Evolutionary conservation across 2,113 vertebrate species (phyloP).

Genomic region (Poecile atricapillus): DNA sequence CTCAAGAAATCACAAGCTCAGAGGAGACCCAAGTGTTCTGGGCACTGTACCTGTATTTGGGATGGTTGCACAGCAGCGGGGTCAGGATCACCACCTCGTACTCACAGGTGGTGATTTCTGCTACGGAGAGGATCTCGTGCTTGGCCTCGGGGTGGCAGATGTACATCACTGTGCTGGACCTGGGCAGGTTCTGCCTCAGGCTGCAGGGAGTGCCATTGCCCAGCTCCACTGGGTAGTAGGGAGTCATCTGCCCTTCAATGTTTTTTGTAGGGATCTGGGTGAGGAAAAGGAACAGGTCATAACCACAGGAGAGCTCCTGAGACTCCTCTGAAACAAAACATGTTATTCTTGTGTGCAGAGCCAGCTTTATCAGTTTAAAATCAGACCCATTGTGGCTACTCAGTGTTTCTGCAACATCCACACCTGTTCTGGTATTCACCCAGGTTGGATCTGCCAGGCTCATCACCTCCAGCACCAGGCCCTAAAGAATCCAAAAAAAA

Average conservation of each 20-base stretch:
- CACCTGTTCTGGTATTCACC: neutral
- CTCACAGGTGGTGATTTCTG: constrained; percentile 95
- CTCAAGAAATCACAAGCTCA: neutral
- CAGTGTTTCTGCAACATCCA: neutral
- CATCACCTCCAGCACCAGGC: neutral
- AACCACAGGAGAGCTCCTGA: neutral
- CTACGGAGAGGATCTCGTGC: constrained; percentile 94
- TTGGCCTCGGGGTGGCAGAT: constrained; percentile 97
- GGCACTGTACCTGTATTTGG: constrained; percentile 87
- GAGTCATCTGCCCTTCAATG: constrained; percentile 96
- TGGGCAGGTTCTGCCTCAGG: constrained; percentile 86
- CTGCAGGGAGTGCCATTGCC: constrained; percentile 92
- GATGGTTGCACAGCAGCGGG: constrained; percentile 91
- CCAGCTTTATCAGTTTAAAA: neutral
- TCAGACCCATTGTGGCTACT: neutral
- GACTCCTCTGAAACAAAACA: neutral
- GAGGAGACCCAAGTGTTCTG: neutral
- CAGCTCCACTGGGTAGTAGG: constrained; percentile 90
- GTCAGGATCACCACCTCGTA: constrained; percentile 98
- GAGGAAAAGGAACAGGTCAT: neutral
- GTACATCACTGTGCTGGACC: constrained; percentile 88
- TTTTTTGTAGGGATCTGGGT: constrained; percentile 86
- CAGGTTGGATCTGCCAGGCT: neutral
- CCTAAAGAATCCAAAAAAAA: neutral
- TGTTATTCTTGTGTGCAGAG: neutral